Percentiles rank a stretch among this genome's conserved stretches.
These are phyloP conservation scores for Drosophila flavopinicola DNA, from an alignment of 2,888 invertebrate species.

Conservation along the genomic window DNA sequence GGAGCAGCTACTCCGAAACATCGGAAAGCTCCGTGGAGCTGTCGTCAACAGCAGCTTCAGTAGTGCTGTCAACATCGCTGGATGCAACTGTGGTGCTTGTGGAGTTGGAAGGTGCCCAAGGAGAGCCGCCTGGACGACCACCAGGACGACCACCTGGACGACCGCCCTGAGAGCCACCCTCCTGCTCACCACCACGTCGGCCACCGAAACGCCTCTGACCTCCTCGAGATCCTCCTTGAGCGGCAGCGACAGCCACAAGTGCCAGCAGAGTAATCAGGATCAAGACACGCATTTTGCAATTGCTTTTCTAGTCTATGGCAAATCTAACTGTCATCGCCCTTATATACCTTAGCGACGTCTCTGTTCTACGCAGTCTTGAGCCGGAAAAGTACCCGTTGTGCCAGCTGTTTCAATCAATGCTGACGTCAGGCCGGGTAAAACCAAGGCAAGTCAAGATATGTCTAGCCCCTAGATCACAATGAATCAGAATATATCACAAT, in stretches of 20 bases:
- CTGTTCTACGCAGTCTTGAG: too few species aligned
- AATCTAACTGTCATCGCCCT: not conserved
- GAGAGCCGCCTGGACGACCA: not conserved
- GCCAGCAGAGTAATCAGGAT: constrained; percentile 9
- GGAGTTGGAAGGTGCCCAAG: not conserved
- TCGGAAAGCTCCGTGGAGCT: not conserved
- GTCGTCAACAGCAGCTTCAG: too few species aligned
- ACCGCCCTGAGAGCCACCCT: not conserved
- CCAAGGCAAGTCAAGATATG: too few species aligned
- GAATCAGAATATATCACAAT: not conserved
- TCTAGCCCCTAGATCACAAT: not conserved
- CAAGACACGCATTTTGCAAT: constrained; percentile 3
- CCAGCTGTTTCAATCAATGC: constrained; percentile 2
- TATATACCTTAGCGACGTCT: not conserved
- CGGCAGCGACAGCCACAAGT: constrained; percentile 7
- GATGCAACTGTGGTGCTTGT: not conserved
- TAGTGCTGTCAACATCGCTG: too few species aligned
- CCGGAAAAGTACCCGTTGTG: not conserved
- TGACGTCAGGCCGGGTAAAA: constrained; percentile 7
- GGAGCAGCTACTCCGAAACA: too few species aligned
- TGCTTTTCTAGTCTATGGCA: not conserved
- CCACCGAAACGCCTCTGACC: too few species aligned
- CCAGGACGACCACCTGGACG: not conserved
- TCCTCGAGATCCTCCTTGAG: too few species aligned
- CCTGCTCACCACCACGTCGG: not conserved